Evolutionary conservation across 1,140 invertebrate species (phyloP).

Genomic region (Marisa cornuarietis): DNA sequence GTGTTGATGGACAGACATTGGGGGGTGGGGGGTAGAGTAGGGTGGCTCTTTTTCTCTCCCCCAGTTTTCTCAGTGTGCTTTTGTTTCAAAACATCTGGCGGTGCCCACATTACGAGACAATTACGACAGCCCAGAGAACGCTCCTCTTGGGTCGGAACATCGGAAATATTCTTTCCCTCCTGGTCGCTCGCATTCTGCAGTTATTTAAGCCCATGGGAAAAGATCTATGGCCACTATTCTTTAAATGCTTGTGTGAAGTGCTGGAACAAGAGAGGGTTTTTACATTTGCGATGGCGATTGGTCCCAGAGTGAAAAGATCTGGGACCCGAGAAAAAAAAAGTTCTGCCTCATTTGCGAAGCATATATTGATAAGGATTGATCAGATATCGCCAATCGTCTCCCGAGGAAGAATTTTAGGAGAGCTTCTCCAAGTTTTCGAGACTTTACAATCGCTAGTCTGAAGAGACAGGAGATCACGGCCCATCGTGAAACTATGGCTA

Average conservation of each 20-base stretch:
- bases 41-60: neutral
- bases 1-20: neutral
- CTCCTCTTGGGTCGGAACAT: neutral
- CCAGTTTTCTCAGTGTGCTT: neutral
- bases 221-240: neutral
- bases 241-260: neutral
- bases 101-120: constrained; percentile 6
- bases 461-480: neutral
- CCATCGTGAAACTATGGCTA: too few species aligned
- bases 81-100: constrained; percentile 11
- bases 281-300: neutral
- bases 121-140: neutral
- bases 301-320: neutral
- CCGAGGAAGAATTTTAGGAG: neutral
- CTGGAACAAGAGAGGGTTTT: neutral
- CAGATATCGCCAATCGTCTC: neutral
- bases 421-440: neutral
- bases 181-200: neutral
- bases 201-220: constrained; percentile 7
- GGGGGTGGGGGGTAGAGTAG: neutral
- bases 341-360: neutral
- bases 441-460: neutral
- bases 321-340: neutral
- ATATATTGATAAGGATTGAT: constrained; percentile 12
- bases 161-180: neutral